These are phyloP conservation scores for Equus przewalskii DNA, from an alignment of 2,113 vertebrate genomes.

Conservation along the genomic window DNA sequence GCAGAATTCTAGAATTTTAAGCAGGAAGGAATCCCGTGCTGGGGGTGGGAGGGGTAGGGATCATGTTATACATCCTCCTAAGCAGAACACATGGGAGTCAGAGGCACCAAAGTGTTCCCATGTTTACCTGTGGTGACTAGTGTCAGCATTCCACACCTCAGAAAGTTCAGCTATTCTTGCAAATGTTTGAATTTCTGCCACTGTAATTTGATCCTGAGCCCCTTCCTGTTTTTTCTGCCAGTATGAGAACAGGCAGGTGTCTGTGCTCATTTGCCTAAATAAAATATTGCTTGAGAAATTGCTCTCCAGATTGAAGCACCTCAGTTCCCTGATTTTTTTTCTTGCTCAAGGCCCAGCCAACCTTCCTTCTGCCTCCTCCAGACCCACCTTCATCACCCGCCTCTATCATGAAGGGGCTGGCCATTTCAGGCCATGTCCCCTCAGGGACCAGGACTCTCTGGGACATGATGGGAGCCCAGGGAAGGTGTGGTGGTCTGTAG, in stretches of 20 bases:
- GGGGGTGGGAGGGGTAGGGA: not conserved
- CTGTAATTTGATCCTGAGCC: not conserved
- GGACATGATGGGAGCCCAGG: not conserved
- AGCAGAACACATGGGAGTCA: not conserved
- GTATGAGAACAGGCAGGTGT: not conserved
- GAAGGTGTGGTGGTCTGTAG: not conserved
- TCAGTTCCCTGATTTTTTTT: not conserved
- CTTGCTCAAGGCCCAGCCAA: not conserved
- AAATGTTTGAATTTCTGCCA: not conserved
- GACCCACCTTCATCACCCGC: not conserved
- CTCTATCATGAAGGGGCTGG: not conserved
- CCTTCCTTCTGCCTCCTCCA: not conserved
- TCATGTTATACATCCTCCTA: not conserved
- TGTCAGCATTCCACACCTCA: not conserved
- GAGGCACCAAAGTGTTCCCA: not conserved
- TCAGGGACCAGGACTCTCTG: not conserved
- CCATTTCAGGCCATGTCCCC: not conserved
- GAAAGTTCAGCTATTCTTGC: not conserved
- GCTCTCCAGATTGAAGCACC: not conserved
- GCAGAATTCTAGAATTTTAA: slow-evolving; percentile 64
- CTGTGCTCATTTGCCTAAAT: not conserved
- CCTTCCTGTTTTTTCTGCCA: not conserved
- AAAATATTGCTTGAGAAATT: not conserved
- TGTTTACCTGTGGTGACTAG: not conserved
- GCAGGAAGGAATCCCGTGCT: not conserved